These are phyloP conservation scores for Erethizon dorsatum DNA, from an alignment of 2,797 vertebrate species.

Conservation along the genomic window DNA sequence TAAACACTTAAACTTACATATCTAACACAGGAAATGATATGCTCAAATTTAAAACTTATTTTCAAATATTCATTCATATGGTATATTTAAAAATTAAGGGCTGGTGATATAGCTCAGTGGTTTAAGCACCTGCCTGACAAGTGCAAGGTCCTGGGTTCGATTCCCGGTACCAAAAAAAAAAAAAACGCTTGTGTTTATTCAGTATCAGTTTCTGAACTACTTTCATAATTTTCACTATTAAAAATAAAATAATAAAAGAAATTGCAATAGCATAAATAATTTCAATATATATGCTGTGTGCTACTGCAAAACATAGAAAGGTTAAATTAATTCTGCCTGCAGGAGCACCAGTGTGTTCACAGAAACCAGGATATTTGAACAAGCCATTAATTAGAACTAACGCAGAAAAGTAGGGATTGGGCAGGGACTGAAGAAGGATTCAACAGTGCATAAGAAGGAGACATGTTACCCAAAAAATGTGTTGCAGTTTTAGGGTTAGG, in stretches of 20 bases:
- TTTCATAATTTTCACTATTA: constrained; percentile 28
- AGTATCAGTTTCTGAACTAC: not conserved
- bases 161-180: too few relatives aligned
- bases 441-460: not conserved
- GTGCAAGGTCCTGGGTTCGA: too few relatives aligned
- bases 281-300: not conserved
- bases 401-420: not conserved
- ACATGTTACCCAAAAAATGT: not conserved
- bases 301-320: not conserved
- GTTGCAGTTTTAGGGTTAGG: not conserved
- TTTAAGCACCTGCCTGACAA: too few relatives aligned
- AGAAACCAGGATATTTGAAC: not conserved
- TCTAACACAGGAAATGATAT: not conserved
- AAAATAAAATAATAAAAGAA: not conserved
- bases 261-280: not conserved
- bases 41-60: not conserved
- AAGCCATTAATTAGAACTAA: not conserved
- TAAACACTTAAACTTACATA: not conserved
- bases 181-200: not conserved
- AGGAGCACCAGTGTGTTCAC: not conserved
- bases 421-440: not conserved
- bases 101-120: too few relatives aligned
- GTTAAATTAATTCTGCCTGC: not conserved
- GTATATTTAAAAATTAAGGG: not conserved
- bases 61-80: not conserved